Evolutionary conservation across 1,140 invertebrate species (phyloP), one percentile per base, ranked within the genome.

Genomic region (Aleiodes sp.): DNA sequence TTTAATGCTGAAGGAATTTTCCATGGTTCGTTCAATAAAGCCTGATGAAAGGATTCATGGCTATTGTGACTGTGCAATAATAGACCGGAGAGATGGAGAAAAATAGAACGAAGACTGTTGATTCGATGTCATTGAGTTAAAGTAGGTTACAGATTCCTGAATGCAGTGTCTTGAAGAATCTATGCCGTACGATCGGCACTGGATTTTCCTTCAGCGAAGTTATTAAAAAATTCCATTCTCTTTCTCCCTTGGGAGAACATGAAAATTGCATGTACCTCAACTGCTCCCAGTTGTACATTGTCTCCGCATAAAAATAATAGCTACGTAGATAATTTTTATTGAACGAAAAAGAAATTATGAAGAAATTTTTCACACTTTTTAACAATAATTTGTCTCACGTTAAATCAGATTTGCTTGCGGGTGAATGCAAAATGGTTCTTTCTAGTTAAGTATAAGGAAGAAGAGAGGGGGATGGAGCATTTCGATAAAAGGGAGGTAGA

Each of bases 211-310:
- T 26, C 10, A 19, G 14, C 39, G 16, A 10, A 28, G 9, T 56
- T 56, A 56, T 56, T 56, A 56, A 56, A 56, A 56, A 56, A 56
- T 56, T 56, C 52, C 52, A 28, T 2, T 24, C 24, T 24, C 7
- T 24, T 12, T 9, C 6, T 26, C 8, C 31, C 31, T 8, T 33
- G 31, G 9, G 31, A 33, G 7, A 56, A 28, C 52, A 56, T 26
- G 12, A 28, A 56, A 28, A 56, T 28, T 56, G 52, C 12, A 10
- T 26, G 46, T 26, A 8, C 12, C 16, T 56, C 21, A 2, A 12
- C n/a, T 43, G 1, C 1, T 43, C 31, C n/a, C n/a, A n/a, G n/a
- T 33, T 33, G 7, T 33, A 1, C 31, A 7, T 33, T 33, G 0
- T 8, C 12, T 33, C 12, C 31, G 31, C 31, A 33, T 33, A 33